phyloP scores from a whole-genome alignment of 2,113 vertebrate genomes.

The Ceratotherium simum region DNA sequence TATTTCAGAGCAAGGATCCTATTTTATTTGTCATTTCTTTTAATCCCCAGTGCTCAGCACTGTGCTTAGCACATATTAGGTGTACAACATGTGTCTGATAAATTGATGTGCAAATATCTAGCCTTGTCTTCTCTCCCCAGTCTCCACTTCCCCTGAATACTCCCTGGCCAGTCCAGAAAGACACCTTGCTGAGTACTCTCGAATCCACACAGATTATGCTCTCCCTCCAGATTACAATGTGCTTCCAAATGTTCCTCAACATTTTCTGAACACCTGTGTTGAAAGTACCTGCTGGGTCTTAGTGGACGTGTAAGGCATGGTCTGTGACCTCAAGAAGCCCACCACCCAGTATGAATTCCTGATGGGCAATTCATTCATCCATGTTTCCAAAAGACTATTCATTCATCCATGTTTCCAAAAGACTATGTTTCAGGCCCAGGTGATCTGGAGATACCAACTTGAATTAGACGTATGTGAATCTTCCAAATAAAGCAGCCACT shows the following conservation, averaged over 20 bases:
- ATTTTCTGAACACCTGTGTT: background rate
- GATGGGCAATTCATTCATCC: background rate
- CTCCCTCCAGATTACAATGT: background rate
- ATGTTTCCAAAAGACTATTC: background rate
- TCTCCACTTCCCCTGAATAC: background rate
- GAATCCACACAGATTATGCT: too few species aligned
- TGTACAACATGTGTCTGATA: background rate
- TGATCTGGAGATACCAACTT: background rate
- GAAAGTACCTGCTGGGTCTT: background rate
- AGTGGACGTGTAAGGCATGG: accelerated
- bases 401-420: background rate
- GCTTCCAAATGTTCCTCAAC: background rate
- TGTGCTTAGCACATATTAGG: background rate
- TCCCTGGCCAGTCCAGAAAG: background rate
- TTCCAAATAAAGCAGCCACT: background rate
- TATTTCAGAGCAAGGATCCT: background rate
- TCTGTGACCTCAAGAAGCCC: background rate
- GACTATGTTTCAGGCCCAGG: background rate
- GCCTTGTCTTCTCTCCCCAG: background rate
- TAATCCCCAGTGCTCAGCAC: background rate
- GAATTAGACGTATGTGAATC: background rate
- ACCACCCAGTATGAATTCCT: background rate
- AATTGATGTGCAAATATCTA: too few species aligned
- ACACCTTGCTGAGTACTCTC: background rate
- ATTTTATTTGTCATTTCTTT: background rate